Evolutionary conservation across 1,140 invertebrate species (phyloP), one percentile per base, ranked within the genome.

Genomic region (Cyclargus thomasi): DNA sequence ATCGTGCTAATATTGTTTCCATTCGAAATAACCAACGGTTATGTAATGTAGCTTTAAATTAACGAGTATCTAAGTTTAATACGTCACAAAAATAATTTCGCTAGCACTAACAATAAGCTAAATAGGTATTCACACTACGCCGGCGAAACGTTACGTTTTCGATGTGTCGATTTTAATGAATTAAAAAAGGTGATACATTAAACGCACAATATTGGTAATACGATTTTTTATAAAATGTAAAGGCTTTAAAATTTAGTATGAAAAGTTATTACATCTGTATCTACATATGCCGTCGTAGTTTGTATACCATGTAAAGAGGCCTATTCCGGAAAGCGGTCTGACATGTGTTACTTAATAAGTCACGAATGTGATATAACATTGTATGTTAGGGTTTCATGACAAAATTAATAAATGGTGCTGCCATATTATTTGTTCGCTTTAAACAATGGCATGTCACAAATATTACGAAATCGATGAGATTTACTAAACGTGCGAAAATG

Each of bases 381-480:
- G 21, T 59, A 21, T 59, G 55, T 59, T 47, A 59, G 55, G 55
- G 18, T 59, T 59, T 21, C 55, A 59, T 59, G 55, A 59, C 55
- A 59, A 59, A 59, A 59, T 4, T 55, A 55, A 55, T 16, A 59
- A 59, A 59, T 59, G 17, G 55, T 21, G 6, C 6, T 16, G 53
- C 53, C n/a, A 55, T 55, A 59, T 18, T 59, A 10, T 21, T 20
- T 8, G 21, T 59, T 59, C 55, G 18, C 18, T 59, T 59, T 59
- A 59, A 20, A 21, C 2, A 11, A 18, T 55, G 18, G 21, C 55
- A 20, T 20, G 55, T 59, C 55, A 20, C 55, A 59, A 59, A 21
- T 59, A 10, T 8, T 20, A 18, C 2, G 7, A 22, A 59, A 59
- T 21, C 39, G 14, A 47, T 47, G 14, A 47, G 3, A 16, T 14